A percentile compares a stretch with the other conserved stretches of the same genome.
These are phyloP conservation scores for Muschampia plurimacula DNA, from an alignment of 2,888 invertebrate species.

Conservation along the genomic window DNA sequence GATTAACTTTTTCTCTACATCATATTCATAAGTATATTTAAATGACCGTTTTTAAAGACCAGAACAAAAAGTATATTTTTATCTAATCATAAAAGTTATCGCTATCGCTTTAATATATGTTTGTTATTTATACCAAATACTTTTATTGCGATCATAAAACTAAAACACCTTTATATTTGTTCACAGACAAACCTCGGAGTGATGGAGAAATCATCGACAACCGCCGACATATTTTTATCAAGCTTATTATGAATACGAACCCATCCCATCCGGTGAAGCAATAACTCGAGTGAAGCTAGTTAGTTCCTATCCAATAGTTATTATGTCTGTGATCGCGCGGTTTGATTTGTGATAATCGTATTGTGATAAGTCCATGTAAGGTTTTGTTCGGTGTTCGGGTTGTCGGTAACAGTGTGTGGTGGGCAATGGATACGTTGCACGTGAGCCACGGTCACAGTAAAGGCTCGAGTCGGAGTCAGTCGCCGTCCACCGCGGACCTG, in stretches of 20 bases:
- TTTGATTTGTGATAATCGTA: conserved; percentile 42
- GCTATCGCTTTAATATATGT: not conserved
- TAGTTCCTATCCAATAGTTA: conserved; percentile 41
- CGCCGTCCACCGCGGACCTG: conserved; percentile 83
- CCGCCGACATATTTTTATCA: conserved; percentile 41
- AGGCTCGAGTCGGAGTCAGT: conserved; percentile 87
- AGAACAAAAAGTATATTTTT: not conserved
- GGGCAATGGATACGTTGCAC: conserved; percentile 75
- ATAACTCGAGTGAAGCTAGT: conserved; percentile 41
- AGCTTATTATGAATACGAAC: conserved; percentile 46
- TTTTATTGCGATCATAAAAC: conserved; percentile 18
- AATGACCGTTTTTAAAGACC: not conserved
- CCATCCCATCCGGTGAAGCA: conserved; percentile 42
- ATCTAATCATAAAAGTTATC: conserved; percentile 5
- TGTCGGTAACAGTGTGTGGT: conserved; percentile 40
- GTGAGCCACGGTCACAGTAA: conserved; percentile 83
- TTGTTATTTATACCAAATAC: not conserved
- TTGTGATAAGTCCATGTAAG: conserved; percentile 47
- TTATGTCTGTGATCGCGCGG: conserved; percentile 48
- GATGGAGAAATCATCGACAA: conserved; percentile 54
- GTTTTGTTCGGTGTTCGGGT: conserved; percentile 26
- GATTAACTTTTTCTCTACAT: not conserved
- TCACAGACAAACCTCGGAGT: conserved; percentile 55
- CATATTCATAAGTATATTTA: not conserved
- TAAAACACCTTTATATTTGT: conserved; percentile 34